These are phyloP conservation scores for Thumatha senex DNA, from an alignment of 2,888 invertebrate genomes.

Conservation along the genomic window DNA sequence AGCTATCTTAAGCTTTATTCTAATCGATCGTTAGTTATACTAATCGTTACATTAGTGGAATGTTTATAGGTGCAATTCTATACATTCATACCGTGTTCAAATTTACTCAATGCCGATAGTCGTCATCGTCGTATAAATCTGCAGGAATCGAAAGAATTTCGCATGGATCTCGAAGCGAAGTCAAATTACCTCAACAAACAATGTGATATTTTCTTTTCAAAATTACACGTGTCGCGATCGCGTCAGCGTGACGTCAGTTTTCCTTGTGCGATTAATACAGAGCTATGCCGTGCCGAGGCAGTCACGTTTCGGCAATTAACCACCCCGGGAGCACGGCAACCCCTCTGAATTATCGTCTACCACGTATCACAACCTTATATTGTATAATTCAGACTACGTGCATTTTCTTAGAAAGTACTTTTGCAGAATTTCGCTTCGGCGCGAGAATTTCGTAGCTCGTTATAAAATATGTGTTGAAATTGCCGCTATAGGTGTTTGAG, in stretches of 20 bases:
- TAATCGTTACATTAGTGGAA: no score
- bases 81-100: no score
- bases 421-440: not conserved
- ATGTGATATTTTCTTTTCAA: not conserved
- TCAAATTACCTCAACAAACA: no score
- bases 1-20: no score
- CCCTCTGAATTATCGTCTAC: conserved; percentile 30
- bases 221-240: not conserved
- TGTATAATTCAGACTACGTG: conserved; percentile 14
- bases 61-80: no score
- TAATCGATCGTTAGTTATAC: no score
- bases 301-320: conserved; percentile 51
- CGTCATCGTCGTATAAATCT: no score
- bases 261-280: conserved; percentile 14
- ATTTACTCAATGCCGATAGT: no score
- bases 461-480: not conserved
- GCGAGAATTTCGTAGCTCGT: conserved; percentile 2
- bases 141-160: no score
- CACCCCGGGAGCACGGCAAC: conserved; percentile 14
- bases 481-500: not conserved
- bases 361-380: conserved; percentile 16
- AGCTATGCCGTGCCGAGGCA: conserved; percentile 15
- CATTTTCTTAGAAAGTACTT: conserved; percentile 9
- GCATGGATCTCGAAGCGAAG: no score
- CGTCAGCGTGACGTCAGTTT: not conserved